Evolutionary conservation across 2,797 vertebrate genomes (phyloP), one percentile per base, ranked within the genome.

Genomic region (Ceyx erithaca): DNA sequence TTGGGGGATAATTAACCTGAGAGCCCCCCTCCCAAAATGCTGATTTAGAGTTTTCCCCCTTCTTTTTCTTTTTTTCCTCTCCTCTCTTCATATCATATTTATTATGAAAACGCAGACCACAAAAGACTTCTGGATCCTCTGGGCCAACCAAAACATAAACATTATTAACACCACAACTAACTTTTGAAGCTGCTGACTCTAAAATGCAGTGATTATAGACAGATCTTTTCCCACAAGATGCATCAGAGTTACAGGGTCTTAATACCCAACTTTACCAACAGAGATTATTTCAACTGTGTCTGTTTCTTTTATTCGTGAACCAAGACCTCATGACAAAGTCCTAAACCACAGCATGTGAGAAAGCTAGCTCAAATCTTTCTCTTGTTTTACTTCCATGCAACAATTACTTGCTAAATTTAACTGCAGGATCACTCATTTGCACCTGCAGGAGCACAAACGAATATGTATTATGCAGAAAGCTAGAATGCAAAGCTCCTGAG

Each of bases 271-370:
- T 66, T 35, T 4, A 46, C 12, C 26, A 76, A 21, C 3, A 57
- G 28, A 64, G 14, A 21, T 14, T 2, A 46, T 31, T 31, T 57
- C 54, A 11, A 55, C 26, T 62, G 1, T 10, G 17, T 4, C 4
- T 8, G 9, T 19, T 37, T 6, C 26, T 49, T 64, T 57, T 35
- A 46, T 37, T 54, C n/a, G 18, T 37, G 25, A 81, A 33, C 23
- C 4, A 41, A 18, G 14, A 16, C 15, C 11, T 77, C 17, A 31
- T 9, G 22, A 35, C 12, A 41, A 57, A 58, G 20, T 13, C 21
- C 16, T 13, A 31, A 72, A 57, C 28, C 1, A 54, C 6, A 6
- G 10, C 2, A 1, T 1, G 1, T 1, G 2, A 75, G 28, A 57
- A 35, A 15, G 4, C 0, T 0, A 80, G 23, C 26, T 66, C 59